Evolutionary conservation across 2,888 invertebrate genomes (phyloP).

Genomic region (Aporophyla nigra): DNA sequence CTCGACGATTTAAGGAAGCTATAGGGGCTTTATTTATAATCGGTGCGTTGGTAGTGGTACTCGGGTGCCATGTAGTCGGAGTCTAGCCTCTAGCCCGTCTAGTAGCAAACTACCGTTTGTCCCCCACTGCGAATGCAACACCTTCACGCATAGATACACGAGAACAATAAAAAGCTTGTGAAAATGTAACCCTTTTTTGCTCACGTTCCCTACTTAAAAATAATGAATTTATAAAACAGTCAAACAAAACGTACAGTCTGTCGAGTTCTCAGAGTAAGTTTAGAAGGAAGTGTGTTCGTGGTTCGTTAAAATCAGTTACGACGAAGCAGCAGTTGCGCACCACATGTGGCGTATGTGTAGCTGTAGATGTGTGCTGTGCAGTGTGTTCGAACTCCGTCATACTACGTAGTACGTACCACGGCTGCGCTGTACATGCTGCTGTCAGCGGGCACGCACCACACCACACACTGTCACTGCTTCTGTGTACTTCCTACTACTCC

Average conservation of each 20-base stretch:
- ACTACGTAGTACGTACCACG: neutral
- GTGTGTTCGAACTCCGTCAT: no score
- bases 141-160: neutral
- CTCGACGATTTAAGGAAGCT: neutral
- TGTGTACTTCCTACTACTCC: neutral
- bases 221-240: neutral
- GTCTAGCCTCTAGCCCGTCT: neutral
- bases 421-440: neutral
- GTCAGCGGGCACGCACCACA: neutral
- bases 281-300: constrained; percentile 36
- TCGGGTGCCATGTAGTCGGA: neutral
- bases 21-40: neutral
- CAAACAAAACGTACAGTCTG: neutral
- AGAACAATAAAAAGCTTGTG: neutral
- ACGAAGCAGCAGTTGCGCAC: constrained; percentile 47
- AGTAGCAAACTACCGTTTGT: neutral
- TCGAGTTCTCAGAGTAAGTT: neutral
- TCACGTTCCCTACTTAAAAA: no score
- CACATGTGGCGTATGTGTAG: constrained; percentile 44
- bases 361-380: neutral
- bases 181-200: neutral
- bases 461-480: no score
- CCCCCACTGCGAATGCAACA: neutral
- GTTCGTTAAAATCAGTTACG: constrained; percentile 21
- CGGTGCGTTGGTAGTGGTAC: neutral